These are phyloP conservation scores for Sisor rabdophorus DNA, from an alignment of 2,113 vertebrate species.

Conservation along the genomic window DNA sequence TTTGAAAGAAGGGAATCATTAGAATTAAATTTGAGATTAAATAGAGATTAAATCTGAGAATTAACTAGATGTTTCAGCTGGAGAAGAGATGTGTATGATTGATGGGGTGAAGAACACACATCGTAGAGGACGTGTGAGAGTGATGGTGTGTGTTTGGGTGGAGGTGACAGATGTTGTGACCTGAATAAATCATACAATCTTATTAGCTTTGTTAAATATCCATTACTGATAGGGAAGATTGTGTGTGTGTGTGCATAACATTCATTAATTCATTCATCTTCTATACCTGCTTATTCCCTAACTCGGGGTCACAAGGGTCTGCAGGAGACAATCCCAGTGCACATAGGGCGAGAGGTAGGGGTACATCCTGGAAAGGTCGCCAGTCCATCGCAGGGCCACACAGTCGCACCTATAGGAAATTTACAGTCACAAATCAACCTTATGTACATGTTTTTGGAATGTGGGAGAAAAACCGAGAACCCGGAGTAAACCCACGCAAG, in stretches of 20 bases:
- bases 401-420: neutral
- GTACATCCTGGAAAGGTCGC: no score
- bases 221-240: constrained; percentile 53
- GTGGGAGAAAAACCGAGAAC: no score
- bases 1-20: neutral
- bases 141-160: constrained; percentile 35
- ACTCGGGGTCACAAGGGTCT: no score
- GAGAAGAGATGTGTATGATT: neutral
- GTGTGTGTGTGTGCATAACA: constrained; percentile 11
- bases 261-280: no score
- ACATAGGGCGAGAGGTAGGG: no score
- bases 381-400: no score
- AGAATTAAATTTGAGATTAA: no score
- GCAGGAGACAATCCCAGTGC: no score
- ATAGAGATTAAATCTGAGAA: neutral
- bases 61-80: neutral
- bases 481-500: no score
- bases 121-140: neutral
- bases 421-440: no score
- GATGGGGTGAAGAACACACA: neutral
- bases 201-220: constrained; percentile 63
- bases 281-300: no score
- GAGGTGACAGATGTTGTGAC: constrained; percentile 63
- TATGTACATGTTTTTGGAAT: no score
- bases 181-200: constrained; percentile 65